Evolutionary conservation across 53 echinoderm and acorn worm genomes (phyloP), one percentile per base, ranked within the genome.

Genomic region (Stichopus horrens): DNA sequence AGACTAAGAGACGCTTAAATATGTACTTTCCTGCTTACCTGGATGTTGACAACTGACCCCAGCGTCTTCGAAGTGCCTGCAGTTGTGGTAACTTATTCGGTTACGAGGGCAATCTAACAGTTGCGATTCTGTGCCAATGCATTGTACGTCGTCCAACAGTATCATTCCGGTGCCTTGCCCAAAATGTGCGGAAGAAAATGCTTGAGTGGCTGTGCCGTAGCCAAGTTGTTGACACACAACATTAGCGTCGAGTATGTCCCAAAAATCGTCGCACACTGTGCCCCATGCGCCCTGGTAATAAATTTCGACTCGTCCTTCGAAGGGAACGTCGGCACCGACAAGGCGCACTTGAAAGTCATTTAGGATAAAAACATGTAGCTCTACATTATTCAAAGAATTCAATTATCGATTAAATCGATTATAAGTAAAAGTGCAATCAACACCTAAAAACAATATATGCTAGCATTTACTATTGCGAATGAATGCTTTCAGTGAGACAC

Each of bases 141-240:
- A 93, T 58, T 67, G 75, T 7, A 93, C 90, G 7, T 93, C 75
- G 67, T 93, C 93, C 14, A 93, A 81, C 13, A 82, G 65, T 23
- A 93, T 76, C 9, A 76, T 76, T 2, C 93, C 93, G 5, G 65
- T 66, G 13, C 93, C 93, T 75, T 81, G 54, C 7, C 91, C 95
- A 77, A 93, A 94, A 21, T 63, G 60, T 7, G 88, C 94, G 21
- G 68, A 54, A 13, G 55, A 8, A 76, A 7, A 18, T 54, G 88
- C 89, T 4, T 14, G 88, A 37, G 56, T 37, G 59, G 92, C 92
- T 20, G 68, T 52, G 23, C 92, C 92, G 0, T 89, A 77, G 11
- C 92, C 92, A 8, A 92, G 89, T 58, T 92, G 86, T 23, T 89
- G 89, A 59, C 92, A 92, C 57, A 92, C 92, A 37, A 92, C 92